phyloP scores from a whole-genome alignment of 2,797 vertebrate species.

The Melanotaenia parkinsoni region DNA sequence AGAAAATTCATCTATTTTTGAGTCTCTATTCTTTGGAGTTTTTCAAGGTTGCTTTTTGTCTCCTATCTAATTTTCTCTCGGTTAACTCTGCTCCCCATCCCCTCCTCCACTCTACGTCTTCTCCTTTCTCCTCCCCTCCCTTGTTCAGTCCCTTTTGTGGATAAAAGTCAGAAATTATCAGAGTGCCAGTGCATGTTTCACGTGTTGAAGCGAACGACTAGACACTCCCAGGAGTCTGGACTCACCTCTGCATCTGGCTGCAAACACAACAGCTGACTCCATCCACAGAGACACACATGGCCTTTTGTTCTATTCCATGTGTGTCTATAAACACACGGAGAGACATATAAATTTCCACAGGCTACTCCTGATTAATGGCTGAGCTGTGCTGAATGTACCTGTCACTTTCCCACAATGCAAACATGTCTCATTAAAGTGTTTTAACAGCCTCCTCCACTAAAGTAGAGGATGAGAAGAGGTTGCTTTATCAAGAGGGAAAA shows the following conservation, averaged over 20 bases:
- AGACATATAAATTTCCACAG: not conserved
- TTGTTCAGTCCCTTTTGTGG: constrained; percentile 24
- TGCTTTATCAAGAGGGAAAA: constrained; percentile 56
- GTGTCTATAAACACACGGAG: not conserved
- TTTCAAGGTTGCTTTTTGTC: constrained; percentile 30
- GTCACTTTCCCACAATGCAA: constrained; percentile 25
- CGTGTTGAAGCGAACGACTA: constrained; percentile 20
- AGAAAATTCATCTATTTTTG: constrained; percentile 22
- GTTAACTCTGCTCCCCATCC: not conserved
- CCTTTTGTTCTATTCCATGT: not conserved
- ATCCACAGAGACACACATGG: constrained; percentile 1
- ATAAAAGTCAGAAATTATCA: constrained; percentile 53
- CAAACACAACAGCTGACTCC: not conserved
- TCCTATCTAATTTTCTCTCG: not conserved
- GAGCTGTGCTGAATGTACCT: constrained; percentile 15
- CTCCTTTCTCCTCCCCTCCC: not conserved
- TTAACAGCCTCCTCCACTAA: constrained; percentile 31
- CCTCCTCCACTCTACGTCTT: not conserved
- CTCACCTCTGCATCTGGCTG: constrained; percentile 7
- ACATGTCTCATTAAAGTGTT: constrained; percentile 39
- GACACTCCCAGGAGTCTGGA: constrained; percentile 37
- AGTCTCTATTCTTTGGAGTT: constrained; percentile 21
- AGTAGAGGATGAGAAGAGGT: constrained; percentile 7
- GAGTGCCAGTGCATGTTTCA: constrained; percentile 42
- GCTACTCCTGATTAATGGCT: not conserved